phyloP scores from a whole-genome alignment of 1,140 invertebrate genomes.

The Grapholita molesta region DNA sequence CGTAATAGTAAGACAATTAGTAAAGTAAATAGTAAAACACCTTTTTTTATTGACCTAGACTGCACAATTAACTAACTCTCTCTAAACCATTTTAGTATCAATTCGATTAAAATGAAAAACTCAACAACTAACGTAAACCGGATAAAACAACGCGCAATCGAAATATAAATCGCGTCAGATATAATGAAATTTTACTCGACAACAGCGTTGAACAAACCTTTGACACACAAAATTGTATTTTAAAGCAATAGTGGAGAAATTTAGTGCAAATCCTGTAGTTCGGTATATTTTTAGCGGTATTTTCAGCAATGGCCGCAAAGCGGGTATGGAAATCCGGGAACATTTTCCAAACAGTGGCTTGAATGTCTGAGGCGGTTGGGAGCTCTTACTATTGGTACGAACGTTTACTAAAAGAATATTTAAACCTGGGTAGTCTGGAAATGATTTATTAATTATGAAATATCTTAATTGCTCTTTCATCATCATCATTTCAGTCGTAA shows the following conservation, averaged over 20 bases:
- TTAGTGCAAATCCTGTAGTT: slow-evolving; percentile 19
- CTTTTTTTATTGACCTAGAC: too few species aligned
- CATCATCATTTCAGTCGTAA: too few species aligned
- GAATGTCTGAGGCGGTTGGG: slow-evolving; percentile 17
- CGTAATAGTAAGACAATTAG: too few species aligned
- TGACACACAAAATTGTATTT: slow-evolving; percentile 3
- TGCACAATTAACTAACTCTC: background rate
- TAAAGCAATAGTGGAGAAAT: slow-evolving; percentile 19
- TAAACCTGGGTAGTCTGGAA: too few species aligned
- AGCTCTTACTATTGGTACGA: slow-evolving; percentile 21
- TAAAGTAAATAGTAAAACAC: too few species aligned
- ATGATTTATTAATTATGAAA: too few species aligned
- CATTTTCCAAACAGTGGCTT: slow-evolving; percentile 32
- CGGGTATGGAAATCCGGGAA: slow-evolving; percentile 29
- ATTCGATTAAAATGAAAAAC: background rate
- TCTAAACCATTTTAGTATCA: background rate
- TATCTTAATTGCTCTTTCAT: too few species aligned
- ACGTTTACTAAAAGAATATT: background rate
- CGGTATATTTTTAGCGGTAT: slow-evolving; percentile 19
- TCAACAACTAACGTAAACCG: background rate
- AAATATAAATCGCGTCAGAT: background rate
- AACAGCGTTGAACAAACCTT: background rate
- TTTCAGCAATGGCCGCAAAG: slow-evolving; percentile 25
- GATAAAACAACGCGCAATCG: background rate
- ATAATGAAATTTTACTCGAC: slow-evolving; percentile 9